Base-by-base conservation (phyloP, 1,140 invertebrate genomes). In the Euwallacea similis region DNA sequence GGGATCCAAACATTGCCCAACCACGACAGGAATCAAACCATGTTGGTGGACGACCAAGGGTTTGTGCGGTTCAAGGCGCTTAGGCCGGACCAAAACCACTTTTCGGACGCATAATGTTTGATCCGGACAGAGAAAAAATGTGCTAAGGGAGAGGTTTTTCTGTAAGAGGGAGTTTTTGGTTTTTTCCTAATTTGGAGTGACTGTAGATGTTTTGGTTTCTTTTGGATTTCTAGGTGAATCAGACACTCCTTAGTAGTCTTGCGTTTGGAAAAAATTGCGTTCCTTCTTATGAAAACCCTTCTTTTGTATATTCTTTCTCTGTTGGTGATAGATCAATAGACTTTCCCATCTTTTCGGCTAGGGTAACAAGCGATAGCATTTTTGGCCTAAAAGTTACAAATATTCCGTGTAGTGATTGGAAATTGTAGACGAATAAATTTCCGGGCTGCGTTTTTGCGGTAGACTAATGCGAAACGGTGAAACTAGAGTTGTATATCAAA, bases 11-110 rank as follows among this genome's bases (percentile, higher is more conserved):
- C 81, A 44, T 69, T 81, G 71, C 77, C 80, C 4, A 82, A 81
- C 43, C 83, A 83, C 70, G 76, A 77, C 13, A 58, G 79, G 42
- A 76, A 79, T 55, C 77, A 78, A 42, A 68, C 80, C 67, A 93
- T 94, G 91, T 82, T 94, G 54, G 91, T 93, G 6, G 91, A 91
- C 71, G 93, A 95, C 76, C 90, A 93, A 75, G 92, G 93, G 0
- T 93, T 94, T 79, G 88, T 94, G 2, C 85, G 93, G 62, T 94
- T 94, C 83, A 85, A 91, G 65, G 78, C 79, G n/a, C 74, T 81
- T 75, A 77, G 79, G 68, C 77, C 78, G 41, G 79, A 80, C 62
- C 71, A 78, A 53, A 77, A 77, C 56, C 79, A 80, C 60, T 80
- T 77, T 71, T 78, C 78, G 55, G 79, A 80, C 68, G 78, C 79